Percentiles rank a stretch among this genome's conserved stretches.
Evolutionary conservation across 2,797 vertebrate genomes (phyloP).

Genomic region (Eleutherodactylus coqui): DNA sequence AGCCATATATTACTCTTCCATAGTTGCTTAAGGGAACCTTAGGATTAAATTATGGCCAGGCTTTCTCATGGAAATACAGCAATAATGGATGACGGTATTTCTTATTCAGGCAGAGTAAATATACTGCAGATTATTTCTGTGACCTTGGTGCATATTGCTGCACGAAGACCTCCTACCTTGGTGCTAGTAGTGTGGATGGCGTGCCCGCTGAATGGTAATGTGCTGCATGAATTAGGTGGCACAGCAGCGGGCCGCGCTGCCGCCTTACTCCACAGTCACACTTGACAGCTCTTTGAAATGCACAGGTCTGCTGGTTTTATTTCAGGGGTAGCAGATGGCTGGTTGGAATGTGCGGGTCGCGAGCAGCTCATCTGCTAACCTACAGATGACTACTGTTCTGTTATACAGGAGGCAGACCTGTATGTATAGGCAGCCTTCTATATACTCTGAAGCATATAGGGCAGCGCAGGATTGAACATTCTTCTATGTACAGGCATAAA

Average conservation of each 20-base stretch:
- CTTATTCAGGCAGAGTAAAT: too few relatives aligned
- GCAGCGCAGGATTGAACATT: too few relatives aligned
- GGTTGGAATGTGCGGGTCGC: background rate
- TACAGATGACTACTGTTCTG: too few relatives aligned
- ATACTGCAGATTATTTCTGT: background rate
- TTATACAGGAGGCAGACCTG: too few relatives aligned
- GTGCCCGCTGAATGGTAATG: background rate
- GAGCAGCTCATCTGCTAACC: too few relatives aligned
- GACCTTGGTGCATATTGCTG: background rate
- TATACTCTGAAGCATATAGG: too few relatives aligned
- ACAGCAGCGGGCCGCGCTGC: background rate
- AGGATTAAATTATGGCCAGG: too few relatives aligned
- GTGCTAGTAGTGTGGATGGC: background rate
- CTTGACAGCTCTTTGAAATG: background rate
- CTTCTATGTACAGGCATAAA: too few relatives aligned
- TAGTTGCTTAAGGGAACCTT: too few relatives aligned
- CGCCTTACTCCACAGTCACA: background rate
- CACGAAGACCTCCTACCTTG: background rate
- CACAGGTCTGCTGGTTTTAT: background rate
- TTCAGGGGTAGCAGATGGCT: background rate
- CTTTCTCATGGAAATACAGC: too few relatives aligned
- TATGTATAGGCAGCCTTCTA: too few relatives aligned
- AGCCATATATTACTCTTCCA: too few relatives aligned
- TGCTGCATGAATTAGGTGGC: background rate
- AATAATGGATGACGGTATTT: background rate